phyloP scores from a whole-genome alignment of 2,797 vertebrate species.

The Chlorospingus flavigularis region DNA sequence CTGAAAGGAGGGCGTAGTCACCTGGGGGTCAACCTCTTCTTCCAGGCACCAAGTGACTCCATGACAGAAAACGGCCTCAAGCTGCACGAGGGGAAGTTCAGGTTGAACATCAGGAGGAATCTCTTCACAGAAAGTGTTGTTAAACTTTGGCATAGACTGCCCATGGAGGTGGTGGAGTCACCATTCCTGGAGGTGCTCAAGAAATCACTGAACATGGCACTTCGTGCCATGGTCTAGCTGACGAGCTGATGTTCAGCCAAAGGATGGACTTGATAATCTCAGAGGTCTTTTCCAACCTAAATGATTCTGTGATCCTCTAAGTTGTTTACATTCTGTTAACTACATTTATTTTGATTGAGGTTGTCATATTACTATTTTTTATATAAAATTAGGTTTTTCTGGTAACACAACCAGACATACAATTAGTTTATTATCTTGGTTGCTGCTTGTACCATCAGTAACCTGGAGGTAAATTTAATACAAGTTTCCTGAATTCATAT shows the following conservation, averaged over 20 bases:
- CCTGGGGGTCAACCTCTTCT: accelerated
- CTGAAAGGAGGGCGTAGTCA: background rate
- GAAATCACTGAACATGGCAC: background rate
- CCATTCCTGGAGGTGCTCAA: background rate
- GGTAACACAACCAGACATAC: background rate
- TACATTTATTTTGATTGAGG: background rate
- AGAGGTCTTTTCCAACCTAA: background rate
- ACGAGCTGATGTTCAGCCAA: background rate
- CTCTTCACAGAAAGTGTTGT: background rate
- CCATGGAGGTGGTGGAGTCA: background rate
- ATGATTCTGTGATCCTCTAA: background rate
- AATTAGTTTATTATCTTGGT: background rate
- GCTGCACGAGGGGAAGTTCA: background rate
- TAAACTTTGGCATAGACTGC: background rate
- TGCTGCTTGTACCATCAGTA: background rate
- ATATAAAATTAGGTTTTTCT: background rate
- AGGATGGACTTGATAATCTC: background rate
- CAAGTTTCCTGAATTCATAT: background rate
- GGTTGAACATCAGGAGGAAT: background rate
- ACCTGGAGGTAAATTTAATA: background rate
- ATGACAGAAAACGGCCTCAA: background rate
- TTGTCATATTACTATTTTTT: background rate
- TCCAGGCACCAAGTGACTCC: background rate
- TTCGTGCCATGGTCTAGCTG: background rate
- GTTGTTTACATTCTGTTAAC: background rate